Base-by-base conservation (phyloP, 2,888 invertebrate species). In the Argyresthia goedartella region DNA sequence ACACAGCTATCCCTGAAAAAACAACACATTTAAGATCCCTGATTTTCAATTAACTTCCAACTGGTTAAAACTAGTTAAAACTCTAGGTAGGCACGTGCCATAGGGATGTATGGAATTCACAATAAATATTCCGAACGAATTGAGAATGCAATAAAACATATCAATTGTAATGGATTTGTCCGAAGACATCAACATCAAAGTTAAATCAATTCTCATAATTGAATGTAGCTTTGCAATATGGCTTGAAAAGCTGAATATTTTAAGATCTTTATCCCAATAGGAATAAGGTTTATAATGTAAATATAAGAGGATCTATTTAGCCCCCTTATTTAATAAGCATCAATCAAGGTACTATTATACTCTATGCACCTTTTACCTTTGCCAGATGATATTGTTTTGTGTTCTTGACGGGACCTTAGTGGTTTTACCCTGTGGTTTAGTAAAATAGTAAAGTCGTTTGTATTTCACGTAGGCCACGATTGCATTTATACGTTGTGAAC, bases 301-400 rank as follows among this genome's bases (percentile, higher is more conserved):
- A 25, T 25, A 6, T 25, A 4, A 25, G 25, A 25, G 2, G 25
- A 25, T 25, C 25, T 25, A 25, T 25, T 35, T 25, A 9, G 36
- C 14, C 35, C 25, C 34, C 34, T 36, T 14, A 15, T 48, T 48
- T 48, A 48, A 48, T 48, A 48, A 36, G 36, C 48, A 48, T 48
- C 16, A 48, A 48, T 48, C 48, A 48, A 36, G 35, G 8, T 14
- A 13, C 9, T 15, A 48, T 48, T 48, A 48, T 36, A 48, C 15
- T n/a, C 25, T 4, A 48, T 36, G 48, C 48, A 48, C 48, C 48
- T 48, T 48, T 36, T 36, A 48, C 48, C 48, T 48, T 48, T 36
- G 48, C 13, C 35, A 35, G 48, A 48, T 48, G 48, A 36, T 48
- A 15, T 36, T 39, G 14, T 35, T 35, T 35, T 48, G 2, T 36